phyloP scores from a whole-genome alignment of 1,140 invertebrate species.

The Pogonomyrmex californicus region DNA sequence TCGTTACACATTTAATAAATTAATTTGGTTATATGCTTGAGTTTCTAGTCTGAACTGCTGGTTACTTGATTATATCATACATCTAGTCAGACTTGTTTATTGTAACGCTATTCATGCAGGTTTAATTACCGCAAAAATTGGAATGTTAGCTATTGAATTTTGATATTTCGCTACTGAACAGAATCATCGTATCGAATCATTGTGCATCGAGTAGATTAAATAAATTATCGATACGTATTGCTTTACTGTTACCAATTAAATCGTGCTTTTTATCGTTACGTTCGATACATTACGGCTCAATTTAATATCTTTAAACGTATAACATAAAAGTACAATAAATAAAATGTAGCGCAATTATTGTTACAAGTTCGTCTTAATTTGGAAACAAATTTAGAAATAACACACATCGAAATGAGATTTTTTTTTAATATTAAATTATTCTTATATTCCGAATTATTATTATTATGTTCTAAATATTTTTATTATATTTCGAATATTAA shows the following conservation, averaged over 20 bases:
- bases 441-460: too few relatives aligned
- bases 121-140: constrained; percentile 31
- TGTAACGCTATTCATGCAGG: background rate
- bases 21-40: background rate
- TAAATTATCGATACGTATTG: background rate
- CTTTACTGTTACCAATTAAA: constrained; percentile 3
- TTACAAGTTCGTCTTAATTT: background rate
- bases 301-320: constrained; percentile 2
- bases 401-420: background rate
- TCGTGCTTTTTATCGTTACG: background rate
- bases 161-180: background rate
- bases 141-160: background rate
- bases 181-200: background rate
- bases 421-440: background rate
- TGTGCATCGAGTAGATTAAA: constrained; percentile 4
- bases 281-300: background rate
- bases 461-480: too few relatives aligned
- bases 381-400: background rate
- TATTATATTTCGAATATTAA: background rate
- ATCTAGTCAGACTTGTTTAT: background rate
- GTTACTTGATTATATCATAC: constrained; percentile 4
- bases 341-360: constrained; percentile 8
- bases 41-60: background rate
- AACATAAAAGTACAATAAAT: background rate
- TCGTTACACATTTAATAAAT: background rate